Conservation (phyloP, 2,888 invertebrate genomes). For the Apamea crenata region DNA sequence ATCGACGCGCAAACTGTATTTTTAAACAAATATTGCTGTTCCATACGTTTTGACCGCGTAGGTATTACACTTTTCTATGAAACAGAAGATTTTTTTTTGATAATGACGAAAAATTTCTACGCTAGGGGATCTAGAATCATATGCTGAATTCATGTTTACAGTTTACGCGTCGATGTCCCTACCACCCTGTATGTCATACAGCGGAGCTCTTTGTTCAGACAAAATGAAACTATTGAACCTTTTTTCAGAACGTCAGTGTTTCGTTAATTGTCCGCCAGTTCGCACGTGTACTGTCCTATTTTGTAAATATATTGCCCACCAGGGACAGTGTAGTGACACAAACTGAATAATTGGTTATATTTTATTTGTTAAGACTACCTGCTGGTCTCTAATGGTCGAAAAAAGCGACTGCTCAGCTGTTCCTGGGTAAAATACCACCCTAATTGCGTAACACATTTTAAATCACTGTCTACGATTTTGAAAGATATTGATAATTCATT, state of each 20-base stretch:
- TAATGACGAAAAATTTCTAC: no score
- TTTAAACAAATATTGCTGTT: no score
- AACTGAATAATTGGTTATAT: constrained; percentile 32
- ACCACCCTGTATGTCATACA: constrained; percentile 17
- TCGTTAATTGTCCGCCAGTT: constrained; percentile 53
- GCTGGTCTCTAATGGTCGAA: no score
- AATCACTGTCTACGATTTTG: not conserved
- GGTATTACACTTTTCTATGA: no score
- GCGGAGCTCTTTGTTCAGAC: constrained; percentile 30
- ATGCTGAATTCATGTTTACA: no score
- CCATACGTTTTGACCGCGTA: no score
- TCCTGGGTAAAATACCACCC: not conserved
- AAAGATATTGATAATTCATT: not conserved
- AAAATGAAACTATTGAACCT: constrained; percentile 57
- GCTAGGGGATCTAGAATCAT: no score
- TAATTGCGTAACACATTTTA: not conserved
- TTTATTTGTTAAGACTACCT: not conserved
- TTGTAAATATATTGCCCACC: constrained; percentile 46
- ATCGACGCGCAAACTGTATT: no score
- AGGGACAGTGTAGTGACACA: constrained; percentile 37
- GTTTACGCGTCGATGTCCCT: no score
- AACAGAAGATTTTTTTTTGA: no score
- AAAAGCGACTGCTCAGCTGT: not conserved
- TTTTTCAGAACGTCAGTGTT: constrained; percentile 36
- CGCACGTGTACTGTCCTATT: constrained; percentile 26